A percentile compares a stretch with the other conserved stretches of the same genome.
These are phyloP conservation scores for Collichthys lucidus DNA, from an alignment of 2,113 vertebrate genomes.

Conservation along the genomic window DNA sequence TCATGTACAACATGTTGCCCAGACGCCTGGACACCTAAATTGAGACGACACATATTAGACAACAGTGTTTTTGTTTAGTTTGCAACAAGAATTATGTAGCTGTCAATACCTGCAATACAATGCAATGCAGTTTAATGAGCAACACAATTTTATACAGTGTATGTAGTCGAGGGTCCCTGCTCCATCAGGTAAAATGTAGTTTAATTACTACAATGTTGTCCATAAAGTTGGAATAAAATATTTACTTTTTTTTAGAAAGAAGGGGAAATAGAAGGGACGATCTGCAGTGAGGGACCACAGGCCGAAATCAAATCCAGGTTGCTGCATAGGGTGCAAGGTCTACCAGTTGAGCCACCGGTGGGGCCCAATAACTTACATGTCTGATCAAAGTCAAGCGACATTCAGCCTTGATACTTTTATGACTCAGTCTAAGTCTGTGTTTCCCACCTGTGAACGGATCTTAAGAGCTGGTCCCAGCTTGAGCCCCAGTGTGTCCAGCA, in stretches of 20 bases:
- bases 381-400: background rate
- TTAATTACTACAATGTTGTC: too few relatives aligned
- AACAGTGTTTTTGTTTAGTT: background rate
- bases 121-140: background rate
- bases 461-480: slow-evolving; percentile 95
- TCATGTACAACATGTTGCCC: slow-evolving; percentile 88
- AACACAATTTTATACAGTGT: too few relatives aligned
- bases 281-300: too few relatives aligned
- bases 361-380: background rate
- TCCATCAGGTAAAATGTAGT: background rate
- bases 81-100: background rate
- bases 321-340: too few relatives aligned
- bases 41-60: slow-evolving; percentile 5
- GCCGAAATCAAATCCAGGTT: too few relatives aligned
- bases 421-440: background rate
- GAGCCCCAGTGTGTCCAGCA: slow-evolving; percentile 93
- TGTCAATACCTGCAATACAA: background rate
- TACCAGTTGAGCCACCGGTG: too few relatives aligned
- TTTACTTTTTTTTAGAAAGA: too few relatives aligned
- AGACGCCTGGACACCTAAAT: slow-evolving; percentile 89
- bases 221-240: too few relatives aligned
- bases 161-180: too few relatives aligned
- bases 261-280: too few relatives aligned
- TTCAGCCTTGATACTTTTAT: too few relatives aligned
- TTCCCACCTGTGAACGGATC: slow-evolving; percentile 94